Evolutionary conservation across 2,797 vertebrate genomes (phyloP).

Genomic region (Microctenopoma stevenorrisi): DNA sequence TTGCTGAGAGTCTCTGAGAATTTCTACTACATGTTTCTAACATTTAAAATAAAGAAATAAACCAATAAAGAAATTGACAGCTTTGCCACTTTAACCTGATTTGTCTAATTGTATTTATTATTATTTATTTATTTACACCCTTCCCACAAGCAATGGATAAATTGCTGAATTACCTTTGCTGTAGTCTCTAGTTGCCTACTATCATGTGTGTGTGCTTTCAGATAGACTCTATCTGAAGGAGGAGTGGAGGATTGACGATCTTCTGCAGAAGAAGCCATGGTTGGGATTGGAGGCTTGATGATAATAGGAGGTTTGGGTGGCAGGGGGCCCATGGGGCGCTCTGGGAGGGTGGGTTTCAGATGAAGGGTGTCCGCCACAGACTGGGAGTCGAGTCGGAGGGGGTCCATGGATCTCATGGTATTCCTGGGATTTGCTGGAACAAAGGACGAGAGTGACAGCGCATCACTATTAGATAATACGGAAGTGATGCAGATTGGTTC

Average conservation of each 20-base stretch:
- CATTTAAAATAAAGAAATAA: no score
- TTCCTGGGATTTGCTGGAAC: conserved; percentile 73
- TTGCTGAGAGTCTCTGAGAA: no score
- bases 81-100: neutral
- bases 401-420: conserved; percentile 64
- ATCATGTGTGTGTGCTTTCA: conserved; percentile 33
- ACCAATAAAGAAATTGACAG: neutral
- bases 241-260: conserved; percentile 54
- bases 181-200: conserved; percentile 23
- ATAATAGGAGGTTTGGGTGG: conserved; percentile 77
- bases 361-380: conserved; percentile 13
- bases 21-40: no score
- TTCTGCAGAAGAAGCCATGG: conserved; percentile 35
- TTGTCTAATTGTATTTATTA: no score
- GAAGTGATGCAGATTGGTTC: neutral
- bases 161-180: conserved; percentile 46
- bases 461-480: neutral
- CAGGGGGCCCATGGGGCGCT: conserved; percentile 69
- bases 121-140: neutral
- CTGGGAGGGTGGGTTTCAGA: conserved; percentile 70
- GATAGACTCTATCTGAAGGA: conserved; percentile 39
- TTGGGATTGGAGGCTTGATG: conserved; percentile 64
- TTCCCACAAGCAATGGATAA: neutral
- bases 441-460: conserved; percentile 3
- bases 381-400: conserved; percentile 57